Percentiles rank a stretch among this genome's conserved stretches.
phyloP scores from a whole-genome alignment of 2,797 vertebrate species.

The Clarias platycephalus region DNA sequence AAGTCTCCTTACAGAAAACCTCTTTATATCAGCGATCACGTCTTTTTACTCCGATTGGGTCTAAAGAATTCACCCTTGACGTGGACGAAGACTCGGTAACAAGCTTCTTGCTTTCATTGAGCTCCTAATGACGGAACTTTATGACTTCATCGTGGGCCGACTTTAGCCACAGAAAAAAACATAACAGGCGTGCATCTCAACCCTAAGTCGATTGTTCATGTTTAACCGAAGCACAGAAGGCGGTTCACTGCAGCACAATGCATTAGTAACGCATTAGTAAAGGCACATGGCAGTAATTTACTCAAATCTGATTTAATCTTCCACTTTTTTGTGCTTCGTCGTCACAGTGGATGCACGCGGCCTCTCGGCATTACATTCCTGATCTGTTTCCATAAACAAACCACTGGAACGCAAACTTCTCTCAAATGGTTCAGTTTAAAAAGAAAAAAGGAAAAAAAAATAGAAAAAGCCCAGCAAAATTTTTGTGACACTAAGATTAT shows the following conservation, averaged over 20 bases:
- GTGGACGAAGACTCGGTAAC: neutral
- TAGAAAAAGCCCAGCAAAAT: too few relatives aligned
- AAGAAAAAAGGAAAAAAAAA: too few relatives aligned
- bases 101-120: neutral
- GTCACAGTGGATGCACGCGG: neutral
- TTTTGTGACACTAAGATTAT: neutral
- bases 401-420: conserved; percentile 26
- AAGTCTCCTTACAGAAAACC: neutral
- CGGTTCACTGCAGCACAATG: neutral
- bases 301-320: neutral
- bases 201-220: neutral
- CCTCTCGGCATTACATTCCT: conserved; percentile 1
- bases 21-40: neutral
- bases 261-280: neutral
- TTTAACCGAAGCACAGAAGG: neutral
- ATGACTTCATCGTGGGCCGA: neutral
- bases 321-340: neutral
- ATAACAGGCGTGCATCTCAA: neutral
- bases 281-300: conserved; percentile 11
- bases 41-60: neutral
- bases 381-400: conserved; percentile 31
- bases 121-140: neutral
- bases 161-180: neutral
- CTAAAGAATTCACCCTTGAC: too few relatives aligned
- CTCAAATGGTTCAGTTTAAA: neutral